These are phyloP conservation scores for Taenaris catops DNA, from an alignment of 2,888 invertebrate genomes.

Conservation along the genomic window DNA sequence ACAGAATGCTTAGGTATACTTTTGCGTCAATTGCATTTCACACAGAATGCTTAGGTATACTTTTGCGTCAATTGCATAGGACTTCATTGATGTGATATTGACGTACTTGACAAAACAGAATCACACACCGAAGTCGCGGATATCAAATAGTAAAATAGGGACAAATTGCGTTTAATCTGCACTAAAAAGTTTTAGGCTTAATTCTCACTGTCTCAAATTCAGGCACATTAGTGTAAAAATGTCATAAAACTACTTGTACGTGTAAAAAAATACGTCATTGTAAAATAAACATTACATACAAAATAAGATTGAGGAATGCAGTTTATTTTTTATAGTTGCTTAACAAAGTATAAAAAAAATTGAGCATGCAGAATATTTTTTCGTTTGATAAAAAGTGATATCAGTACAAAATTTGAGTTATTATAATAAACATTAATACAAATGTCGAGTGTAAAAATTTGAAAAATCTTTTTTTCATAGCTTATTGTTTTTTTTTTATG, in stretches of 20 bases:
- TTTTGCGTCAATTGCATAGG: no score
- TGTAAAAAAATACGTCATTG: background rate
- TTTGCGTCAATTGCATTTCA: no score
- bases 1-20: no score
- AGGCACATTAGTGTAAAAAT: conserved; percentile 6
- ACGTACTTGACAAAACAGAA: no score
- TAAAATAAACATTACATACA: background rate
- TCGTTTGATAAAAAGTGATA: background rate
- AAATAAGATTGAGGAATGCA: background rate
- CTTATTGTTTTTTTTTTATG: conserved; percentile 2
- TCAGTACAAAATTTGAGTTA: conserved; percentile 6
- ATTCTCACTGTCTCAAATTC: conserved; percentile 12
- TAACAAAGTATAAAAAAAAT: background rate
- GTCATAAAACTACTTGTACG: background rate
- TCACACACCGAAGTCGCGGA: no score
- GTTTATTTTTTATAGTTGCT: background rate
- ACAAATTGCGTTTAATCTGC: background rate
- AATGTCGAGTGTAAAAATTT: conserved; percentile 8
- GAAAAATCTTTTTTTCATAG: no score
- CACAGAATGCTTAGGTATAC: no score
- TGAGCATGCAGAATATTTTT: no score
- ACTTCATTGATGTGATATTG: no score
- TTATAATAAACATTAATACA: no score
- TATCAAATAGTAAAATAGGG: conserved; percentile 3
- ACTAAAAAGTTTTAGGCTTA: conserved; percentile 1